Evolutionary conservation across 1,140 invertebrate species (phyloP).

Genomic region (Teleopsis dalmanni): DNA sequence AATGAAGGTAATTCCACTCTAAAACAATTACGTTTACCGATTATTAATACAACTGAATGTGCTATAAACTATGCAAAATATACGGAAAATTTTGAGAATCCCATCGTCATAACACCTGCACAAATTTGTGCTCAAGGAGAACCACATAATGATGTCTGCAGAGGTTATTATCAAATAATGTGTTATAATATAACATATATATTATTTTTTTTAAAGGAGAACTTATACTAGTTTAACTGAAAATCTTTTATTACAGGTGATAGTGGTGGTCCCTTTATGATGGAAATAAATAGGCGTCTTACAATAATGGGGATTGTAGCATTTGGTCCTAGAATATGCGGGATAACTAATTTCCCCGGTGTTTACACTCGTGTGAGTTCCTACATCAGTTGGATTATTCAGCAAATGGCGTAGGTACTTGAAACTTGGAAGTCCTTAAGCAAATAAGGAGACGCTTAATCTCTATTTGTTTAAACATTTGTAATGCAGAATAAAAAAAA

Average conservation of each 20-base stretch:
- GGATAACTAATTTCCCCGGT: slow-evolving; percentile 44
- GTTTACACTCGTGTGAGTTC: slow-evolving; percentile 50
- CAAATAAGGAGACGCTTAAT: no score
- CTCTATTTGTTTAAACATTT: no score
- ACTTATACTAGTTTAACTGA: slow-evolving; percentile 11
- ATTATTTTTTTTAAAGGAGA: neutral
- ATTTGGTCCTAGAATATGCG: slow-evolving; percentile 55
- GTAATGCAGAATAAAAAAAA: no score
- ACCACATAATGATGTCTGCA: slow-evolving; percentile 42
- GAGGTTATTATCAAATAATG: slow-evolving; percentile 23
- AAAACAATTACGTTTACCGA: slow-evolving; percentile 48
- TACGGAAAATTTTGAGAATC: slow-evolving; percentile 39
- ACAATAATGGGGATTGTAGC: slow-evolving; percentile 60
- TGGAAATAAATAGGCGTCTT: slow-evolving; percentile 41
- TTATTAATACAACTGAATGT: slow-evolving; percentile 41
- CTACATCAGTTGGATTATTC: slow-evolving; percentile 51
- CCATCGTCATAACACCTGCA: slow-evolving; percentile 39
- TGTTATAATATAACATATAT: neutral
- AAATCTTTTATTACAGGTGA: slow-evolving; percentile 50
- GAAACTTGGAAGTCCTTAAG: no score
- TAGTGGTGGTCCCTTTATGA: slow-evolving; percentile 61
- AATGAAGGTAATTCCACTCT: slow-evolving; percentile 19
- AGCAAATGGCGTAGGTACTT: no score
- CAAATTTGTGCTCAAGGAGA: slow-evolving; percentile 50
- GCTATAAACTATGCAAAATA: slow-evolving; percentile 39